Base-by-base conservation (phyloP, 2,797 vertebrate species). In the Crocidura indochinensis region DNA sequence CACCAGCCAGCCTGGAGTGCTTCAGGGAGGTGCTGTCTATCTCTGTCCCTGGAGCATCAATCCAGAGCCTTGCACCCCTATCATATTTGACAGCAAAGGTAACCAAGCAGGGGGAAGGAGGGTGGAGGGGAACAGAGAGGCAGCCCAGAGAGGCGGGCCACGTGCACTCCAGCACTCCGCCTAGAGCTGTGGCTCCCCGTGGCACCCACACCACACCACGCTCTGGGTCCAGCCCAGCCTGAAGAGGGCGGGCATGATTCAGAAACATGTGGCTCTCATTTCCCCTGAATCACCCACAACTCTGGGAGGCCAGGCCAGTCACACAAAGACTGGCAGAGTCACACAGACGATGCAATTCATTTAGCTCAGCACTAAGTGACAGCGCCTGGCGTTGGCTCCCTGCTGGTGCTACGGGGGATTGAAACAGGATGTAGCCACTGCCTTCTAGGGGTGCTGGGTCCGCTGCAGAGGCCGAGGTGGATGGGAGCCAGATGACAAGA, bases 11-110 rank as follows among this genome's bases (percentile, higher is more conserved):
- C 95, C 95, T 0, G 96, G 98, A 14, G 94, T 99, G 51, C 98
- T 89, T 29, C 98, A 99, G 92, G 99, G 98, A 31, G 99, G 99
- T 12, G 98, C 99, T 0, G 99, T 99, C 73, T 99, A 98, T 97
- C 98, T 99, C 97, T 99, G 99, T 91, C 98, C 99, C 3, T 99
- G 99, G 99, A 78, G 75, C n/a, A 90, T 96, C 72, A 75, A 94
- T 20, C 98, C 97, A 38, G 96, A 96, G 80, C 94, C 91, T 90
- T 98, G 96, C 72, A 95, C 83, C 49, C 90, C 95, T 67, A 98
- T 99, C 3, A 97, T 98, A 82, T 99, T 99, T 94, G 99, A 99
- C 94, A 56, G 90, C 69, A 87, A 98, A 98, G 99, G 99, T 99
- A 98, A 98, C 98, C 19, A 24, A 47, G 64, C 12, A 2, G 12